Base-by-base conservation (phyloP, 2,888 invertebrate genomes). In the Suillia variegata region DNA sequence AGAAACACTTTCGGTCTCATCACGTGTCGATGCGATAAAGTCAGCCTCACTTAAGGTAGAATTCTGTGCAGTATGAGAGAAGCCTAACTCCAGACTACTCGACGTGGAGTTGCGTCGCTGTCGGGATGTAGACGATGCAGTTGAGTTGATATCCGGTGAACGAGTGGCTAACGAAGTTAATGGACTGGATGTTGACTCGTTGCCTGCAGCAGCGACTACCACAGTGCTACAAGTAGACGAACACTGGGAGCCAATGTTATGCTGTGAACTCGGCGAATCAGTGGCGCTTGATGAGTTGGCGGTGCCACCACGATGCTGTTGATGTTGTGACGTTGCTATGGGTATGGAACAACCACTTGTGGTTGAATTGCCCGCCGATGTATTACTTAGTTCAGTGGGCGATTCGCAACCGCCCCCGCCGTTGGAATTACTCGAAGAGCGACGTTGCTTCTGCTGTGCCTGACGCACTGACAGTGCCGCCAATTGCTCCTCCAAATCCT, bases 171-270 rank as follows among this genome's bases (percentile, higher is more conserved):
- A 64, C 4, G 80, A 73, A 1, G 72, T 66, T n/a, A 74, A 56
- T 4, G 72, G 67, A 20, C 70, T 81, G 72, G 82, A 62, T 18
- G 67, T 78, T 70, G 83, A 83, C 50, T 82, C 80, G n/a, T n/a
- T n/a, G 0, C 68, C 59, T 0, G 77, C 68, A 8, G 85, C 83
- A 4, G 85, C 86, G 69, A 93, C 89, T 67, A 93, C 92, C n/a
- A 93, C 92, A 33, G 93, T 93, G 74, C 93, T 93, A 77, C 93
- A 93, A 22, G 91, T 92, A 55, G 93, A 93, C 58, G 92, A 92
- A 80, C 93, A 93, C 77, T 93, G 93, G 22, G 92, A 92, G 56
- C 90, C 91, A 48, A 89, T 86, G 76, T 89, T 89, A 80, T 89
- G 81, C 65, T 83, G 83, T 1, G 82, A 83, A 54, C 73, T 80